Evolutionary conservation across 2,113 vertebrate species (phyloP).

Genomic region (Vulpes vulpes): DNA sequence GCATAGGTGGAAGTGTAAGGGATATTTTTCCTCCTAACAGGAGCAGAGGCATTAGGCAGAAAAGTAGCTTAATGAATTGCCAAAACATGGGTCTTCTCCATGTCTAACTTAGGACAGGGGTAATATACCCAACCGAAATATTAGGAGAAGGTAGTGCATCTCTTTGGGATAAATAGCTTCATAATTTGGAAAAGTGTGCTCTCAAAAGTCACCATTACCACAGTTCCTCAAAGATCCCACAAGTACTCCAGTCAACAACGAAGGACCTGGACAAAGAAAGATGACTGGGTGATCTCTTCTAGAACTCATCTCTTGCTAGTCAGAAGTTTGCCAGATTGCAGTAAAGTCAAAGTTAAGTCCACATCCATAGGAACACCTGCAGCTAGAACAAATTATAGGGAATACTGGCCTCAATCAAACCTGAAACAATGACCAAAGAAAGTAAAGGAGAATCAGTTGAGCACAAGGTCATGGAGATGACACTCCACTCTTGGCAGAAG

Average conservation of each 20-base stretch:
- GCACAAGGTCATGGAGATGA: slow-evolving; percentile 3
- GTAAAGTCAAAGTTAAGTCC: slow-evolving; percentile 10
- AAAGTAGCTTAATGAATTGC: not conserved
- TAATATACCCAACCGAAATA: not conserved
- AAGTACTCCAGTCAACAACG: not conserved
- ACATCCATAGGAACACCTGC: slow-evolving; percentile 36
- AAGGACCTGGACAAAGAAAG: not conserved
- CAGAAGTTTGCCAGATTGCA: not conserved
- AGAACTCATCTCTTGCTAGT: not conserved
- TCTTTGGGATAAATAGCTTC: not conserved
- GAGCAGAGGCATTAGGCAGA: not conserved
- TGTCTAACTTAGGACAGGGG: not conserved
- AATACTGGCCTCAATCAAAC: not conserved
- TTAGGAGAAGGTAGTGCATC: not conserved
- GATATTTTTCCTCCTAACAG: not conserved
- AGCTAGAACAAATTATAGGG: not conserved
- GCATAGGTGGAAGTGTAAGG: not conserved
- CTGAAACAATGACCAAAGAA: not conserved
- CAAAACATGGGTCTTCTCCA: not conserved
- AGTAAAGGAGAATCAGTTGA: not conserved
- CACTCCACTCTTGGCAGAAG: slow-evolving; percentile 34
- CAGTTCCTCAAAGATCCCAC: not conserved
- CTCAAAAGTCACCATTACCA: not conserved
- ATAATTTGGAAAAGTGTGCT: not conserved
- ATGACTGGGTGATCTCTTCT: not conserved